These are phyloP conservation scores for Delphinus delphis DNA, from an alignment of 2,113 vertebrate species.

Conservation along the genomic window DNA sequence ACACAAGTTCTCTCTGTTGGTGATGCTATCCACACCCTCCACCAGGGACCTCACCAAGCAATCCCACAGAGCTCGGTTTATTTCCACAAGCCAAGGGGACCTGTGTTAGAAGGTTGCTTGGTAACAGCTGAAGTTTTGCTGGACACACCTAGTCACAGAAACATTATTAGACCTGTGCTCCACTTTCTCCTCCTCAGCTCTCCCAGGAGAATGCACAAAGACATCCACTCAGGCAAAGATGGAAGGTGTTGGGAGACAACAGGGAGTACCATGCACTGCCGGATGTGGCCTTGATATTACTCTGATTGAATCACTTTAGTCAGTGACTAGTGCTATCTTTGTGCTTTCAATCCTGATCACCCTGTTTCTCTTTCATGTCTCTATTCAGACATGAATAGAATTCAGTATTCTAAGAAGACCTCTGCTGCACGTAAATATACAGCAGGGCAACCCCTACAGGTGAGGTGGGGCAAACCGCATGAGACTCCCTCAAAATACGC, in stretches of 20 bases:
- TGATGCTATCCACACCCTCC: background rate
- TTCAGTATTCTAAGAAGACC: conserved; percentile 10
- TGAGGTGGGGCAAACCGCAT: background rate
- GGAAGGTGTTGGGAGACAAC: background rate
- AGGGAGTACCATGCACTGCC: background rate
- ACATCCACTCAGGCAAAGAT: conserved; percentile 12
- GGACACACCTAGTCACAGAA: conserved; percentile 34
- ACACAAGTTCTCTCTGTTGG: conserved; percentile 29
- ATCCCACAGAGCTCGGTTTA: conserved; percentile 25
- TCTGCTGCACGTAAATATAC: background rate
- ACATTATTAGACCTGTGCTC: conserved; percentile 25
- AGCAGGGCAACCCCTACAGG: background rate
- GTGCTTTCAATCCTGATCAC: background rate
- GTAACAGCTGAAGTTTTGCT: conserved; percentile 14
- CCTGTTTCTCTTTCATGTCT: background rate
- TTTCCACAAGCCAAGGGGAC: background rate
- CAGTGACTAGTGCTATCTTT: background rate
- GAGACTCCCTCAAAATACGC: background rate
- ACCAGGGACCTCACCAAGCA: background rate
- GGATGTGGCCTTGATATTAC: background rate
- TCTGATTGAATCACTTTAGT: background rate
- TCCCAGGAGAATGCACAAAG: conserved; percentile 44
- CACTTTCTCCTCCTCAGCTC: background rate
- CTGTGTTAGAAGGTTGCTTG: conserved; percentile 26
- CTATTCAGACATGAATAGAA: background rate